A percentile compares a stretch with the other conserved stretches of the same genome.
Evolutionary conservation across 2,113 vertebrate genomes (phyloP).

Genomic region (Rhea americana): DNA sequence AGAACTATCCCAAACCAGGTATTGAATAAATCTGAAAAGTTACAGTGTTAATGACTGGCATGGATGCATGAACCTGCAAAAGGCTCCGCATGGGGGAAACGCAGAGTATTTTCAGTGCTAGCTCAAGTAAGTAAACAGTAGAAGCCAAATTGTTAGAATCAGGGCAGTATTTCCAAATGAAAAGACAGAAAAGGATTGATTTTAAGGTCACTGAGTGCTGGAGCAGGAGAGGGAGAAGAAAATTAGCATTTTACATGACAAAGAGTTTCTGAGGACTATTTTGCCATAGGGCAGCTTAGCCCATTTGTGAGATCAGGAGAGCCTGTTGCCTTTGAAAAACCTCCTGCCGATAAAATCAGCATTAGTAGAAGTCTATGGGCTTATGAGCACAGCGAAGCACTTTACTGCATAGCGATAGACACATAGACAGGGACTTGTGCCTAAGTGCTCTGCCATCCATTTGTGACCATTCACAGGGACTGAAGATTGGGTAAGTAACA

Average conservation of each 20-base stretch:
- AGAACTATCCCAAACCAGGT: neutral
- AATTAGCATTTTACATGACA: neutral
- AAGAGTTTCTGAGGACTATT: neutral
- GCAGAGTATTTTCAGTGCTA: neutral
- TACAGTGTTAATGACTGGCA: neutral
- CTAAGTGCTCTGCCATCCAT: neutral
- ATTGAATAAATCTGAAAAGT: neutral
- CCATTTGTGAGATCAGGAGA: neutral
- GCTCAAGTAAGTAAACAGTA: neutral
- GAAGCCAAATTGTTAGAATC: neutral
- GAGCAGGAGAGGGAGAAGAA: neutral
- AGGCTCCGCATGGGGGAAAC: neutral
- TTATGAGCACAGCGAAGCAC: neutral
- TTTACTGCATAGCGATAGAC: neutral
- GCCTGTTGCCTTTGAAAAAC: neutral
- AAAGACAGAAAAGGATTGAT: neutral
- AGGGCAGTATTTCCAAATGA: neutral
- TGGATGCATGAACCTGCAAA: neutral
- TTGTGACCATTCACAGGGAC: neutral
- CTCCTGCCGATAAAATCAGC: neutral
- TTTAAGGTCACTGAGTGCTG: accelerated
- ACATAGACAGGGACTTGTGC: neutral
- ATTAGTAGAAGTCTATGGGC: neutral
- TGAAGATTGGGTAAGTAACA: neutral
- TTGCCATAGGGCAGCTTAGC: neutral